Evolutionary conservation across 2,797 vertebrate species (phyloP), one percentile per base, ranked within the genome.

Genomic region (Pipistrellus pipistrellus): DNA sequence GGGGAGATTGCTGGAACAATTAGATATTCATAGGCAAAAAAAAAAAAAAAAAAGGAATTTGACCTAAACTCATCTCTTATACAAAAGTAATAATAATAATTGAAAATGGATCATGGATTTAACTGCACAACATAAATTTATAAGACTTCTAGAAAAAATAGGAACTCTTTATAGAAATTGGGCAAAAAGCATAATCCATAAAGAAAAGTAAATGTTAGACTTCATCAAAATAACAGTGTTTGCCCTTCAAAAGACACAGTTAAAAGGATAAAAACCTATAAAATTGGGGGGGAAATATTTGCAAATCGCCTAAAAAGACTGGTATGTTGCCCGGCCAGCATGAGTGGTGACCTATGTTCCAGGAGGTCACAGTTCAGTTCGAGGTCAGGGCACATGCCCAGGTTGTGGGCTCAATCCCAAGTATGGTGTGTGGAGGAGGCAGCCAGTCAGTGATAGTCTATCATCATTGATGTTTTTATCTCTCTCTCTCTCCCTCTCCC

Each of bases 171-270:
- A 62, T 51, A n/a, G 69, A 14, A 14, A 9, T 41, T 91, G 11
- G 76, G 51, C 17, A 57, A 77, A 89, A 89, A 88, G 30, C 48
- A n/a, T 71, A 80, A 88, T 59, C 90, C 21, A 10, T 84, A 51
- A 64, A 90, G n/a, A 87, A 48, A 84, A 80, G n/a, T 85, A 15
- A 41, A 15, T 71, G 68, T 46, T 84, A 32, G 17, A 88, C 48
- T 82, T 48, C 17, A 90, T 51, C 27, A 72, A 85, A 90, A 84
- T 62, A 71, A 85, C 55, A 90, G 73, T 27, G 8, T 77, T 84
- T 90, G 18, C 38, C 59, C 48, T 88, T 53, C n/a, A 27, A 46
- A 48, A 87, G n/a, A 27, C 4, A 7, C 23, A 25, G 6, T 76
- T 76, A 64, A 62, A 11, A 62, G 13, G 18, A 69, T 69, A 51